Percentiles rank a stretch among this genome's conserved stretches.
These are phyloP conservation scores for Trichechus manatus DNA, from an alignment of 2,113 vertebrate genomes.

Conservation along the genomic window DNA sequence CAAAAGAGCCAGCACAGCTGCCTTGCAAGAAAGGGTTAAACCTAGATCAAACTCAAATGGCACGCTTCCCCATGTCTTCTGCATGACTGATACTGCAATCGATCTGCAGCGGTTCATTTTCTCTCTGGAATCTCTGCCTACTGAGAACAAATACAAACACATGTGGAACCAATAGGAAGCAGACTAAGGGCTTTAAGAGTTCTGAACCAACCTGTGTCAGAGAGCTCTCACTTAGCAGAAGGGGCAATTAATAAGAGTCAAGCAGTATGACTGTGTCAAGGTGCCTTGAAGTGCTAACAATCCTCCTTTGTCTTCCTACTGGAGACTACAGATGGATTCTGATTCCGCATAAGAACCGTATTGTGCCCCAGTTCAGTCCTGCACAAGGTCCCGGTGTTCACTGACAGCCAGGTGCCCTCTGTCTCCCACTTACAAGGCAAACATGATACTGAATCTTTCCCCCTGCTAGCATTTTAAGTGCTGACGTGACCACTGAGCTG, in stretches of 20 bases:
- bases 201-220: slow-evolving; percentile 88
- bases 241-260: slow-evolving; percentile 90
- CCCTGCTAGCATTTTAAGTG: slow-evolving; percentile 77
- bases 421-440: slow-evolving; percentile 86
- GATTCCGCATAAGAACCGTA: slow-evolving; percentile 85
- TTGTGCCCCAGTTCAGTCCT: slow-evolving; percentile 83
- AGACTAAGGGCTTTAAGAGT: slow-evolving; percentile 88
- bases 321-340: slow-evolving; percentile 87
- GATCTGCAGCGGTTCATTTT: slow-evolving; percentile 91
- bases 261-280: slow-evolving; percentile 87
- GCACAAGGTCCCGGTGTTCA: slow-evolving; percentile 84
- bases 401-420: slow-evolving; percentile 87
- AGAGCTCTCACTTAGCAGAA: slow-evolving; percentile 91
- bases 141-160: slow-evolving; percentile 92
- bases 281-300: slow-evolving; percentile 90
- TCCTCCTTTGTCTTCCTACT: slow-evolving; percentile 89
- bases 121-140: slow-evolving; percentile 90
- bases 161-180: slow-evolving; percentile 93
- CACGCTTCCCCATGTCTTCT: slow-evolving; percentile 87
- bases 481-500: slow-evolving; percentile 80
- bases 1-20: background rate
- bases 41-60: slow-evolving; percentile 82
- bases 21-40: slow-evolving; percentile 84
- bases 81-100: slow-evolving; percentile 91
- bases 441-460: slow-evolving; percentile 80